Evolutionary conservation across 2,888 invertebrate species (phyloP).

Genomic region (Gnatocerus cornutus): DNA sequence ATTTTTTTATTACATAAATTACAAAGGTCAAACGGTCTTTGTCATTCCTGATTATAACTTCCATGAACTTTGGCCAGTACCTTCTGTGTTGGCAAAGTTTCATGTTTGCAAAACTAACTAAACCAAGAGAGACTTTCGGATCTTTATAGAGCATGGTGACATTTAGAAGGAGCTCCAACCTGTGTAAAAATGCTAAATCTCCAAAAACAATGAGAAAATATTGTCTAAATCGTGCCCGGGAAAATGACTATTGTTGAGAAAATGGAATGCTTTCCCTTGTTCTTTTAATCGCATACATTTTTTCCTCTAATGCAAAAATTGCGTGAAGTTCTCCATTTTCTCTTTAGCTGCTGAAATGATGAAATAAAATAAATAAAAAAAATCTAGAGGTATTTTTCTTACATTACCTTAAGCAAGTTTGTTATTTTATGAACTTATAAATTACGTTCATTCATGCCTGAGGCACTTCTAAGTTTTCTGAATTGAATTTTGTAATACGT

Average conservation of each 20-base stretch:
- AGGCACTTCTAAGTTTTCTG: conserved; percentile 1
- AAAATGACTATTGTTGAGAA: neutral
- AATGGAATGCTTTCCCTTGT: neutral
- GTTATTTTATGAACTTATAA: conserved; percentile 20
- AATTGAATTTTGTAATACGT: neutral
- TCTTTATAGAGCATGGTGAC: conserved; percentile 23
- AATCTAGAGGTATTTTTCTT: conserved; percentile 20
- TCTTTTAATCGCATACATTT: neutral
- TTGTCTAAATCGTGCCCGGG: no score
- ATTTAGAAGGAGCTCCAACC: conserved; percentile 24
- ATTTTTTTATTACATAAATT: neutral
- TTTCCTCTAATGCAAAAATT: conserved; percentile 21
- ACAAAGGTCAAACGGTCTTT: neutral
- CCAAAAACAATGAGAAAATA: neutral
- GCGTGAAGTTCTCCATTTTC: conserved; percentile 27
- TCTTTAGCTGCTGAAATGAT: neutral
- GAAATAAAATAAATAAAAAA: conserved; percentile 30
- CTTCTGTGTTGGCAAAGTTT: conserved; percentile 25
- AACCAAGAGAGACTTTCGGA: conserved; percentile 36
- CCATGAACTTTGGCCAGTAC: neutral
- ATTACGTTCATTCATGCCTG: conserved; percentile 2
- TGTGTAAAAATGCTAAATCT: conserved; percentile 20
- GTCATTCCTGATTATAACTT: conserved; percentile 3
- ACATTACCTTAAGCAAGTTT: conserved; percentile 22
- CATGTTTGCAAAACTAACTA: conserved; percentile 37